Evolutionary conservation across 2,113 vertebrate species (phyloP).

Genomic region (Odobenus rosmarus): DNA sequence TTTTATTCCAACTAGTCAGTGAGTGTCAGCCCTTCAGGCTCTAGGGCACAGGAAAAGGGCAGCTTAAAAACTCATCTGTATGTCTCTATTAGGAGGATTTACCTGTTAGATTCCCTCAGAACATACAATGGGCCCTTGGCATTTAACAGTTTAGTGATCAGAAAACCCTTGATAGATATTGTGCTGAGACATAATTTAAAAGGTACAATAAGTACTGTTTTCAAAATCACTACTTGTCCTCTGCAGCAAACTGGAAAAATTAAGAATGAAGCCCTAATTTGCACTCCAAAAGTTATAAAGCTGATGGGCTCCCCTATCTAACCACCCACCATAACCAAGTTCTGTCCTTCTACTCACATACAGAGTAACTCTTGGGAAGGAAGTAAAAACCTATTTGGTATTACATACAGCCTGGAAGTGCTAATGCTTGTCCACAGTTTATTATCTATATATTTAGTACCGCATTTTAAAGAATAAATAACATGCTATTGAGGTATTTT

Average conservation of each 20-base stretch:
- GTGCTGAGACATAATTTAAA: neutral
- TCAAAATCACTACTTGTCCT: neutral
- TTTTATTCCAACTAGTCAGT: neutral
- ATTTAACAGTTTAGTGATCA: neutral
- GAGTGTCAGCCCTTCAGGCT: neutral
- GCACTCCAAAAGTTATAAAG: neutral
- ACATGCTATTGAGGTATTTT: neutral
- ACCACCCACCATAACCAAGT: neutral
- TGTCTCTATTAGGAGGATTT: constrained; percentile 1
- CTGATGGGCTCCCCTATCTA: neutral
- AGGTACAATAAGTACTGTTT: neutral
- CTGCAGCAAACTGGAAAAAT: constrained; percentile 5
- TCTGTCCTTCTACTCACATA: neutral
- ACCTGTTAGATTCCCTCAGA: neutral
- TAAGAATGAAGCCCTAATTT: neutral
- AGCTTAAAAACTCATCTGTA: neutral
- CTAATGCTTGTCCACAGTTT: neutral
- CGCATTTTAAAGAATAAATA: neutral
- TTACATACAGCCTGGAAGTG: neutral
- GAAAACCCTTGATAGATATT: neutral
- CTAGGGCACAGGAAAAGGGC: neutral
- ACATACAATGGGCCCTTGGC: neutral
- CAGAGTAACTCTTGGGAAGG: neutral
- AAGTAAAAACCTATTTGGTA: neutral
- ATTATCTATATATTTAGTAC: neutral